Evolutionary conservation across 2,888 invertebrate genomes (phyloP).

Genomic region (Parasteatoda lunata): DNA sequence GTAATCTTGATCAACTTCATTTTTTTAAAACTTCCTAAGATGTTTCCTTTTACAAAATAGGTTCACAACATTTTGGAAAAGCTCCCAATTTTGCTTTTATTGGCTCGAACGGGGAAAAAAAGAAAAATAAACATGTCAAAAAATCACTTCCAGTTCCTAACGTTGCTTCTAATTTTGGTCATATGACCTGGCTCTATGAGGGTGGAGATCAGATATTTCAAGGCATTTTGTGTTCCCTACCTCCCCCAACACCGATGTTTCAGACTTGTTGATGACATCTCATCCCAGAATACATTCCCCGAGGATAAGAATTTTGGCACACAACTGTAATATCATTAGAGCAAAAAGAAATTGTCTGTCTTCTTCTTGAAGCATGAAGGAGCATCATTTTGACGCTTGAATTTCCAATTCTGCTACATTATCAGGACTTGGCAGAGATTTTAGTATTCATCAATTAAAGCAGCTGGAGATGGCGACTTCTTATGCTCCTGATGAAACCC

Average conservation of each 20-base stretch:
- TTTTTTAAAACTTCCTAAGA: no score
- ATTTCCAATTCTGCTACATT: background rate
- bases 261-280: background rate
- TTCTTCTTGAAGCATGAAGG: slow-evolving; percentile 27
- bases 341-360: background rate
- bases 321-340: slow-evolving; percentile 1
- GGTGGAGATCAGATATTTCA: slow-evolving; percentile 43
- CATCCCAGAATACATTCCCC: slow-evolving; percentile 7
- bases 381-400: background rate
- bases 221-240: background rate
- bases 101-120: slow-evolving; percentile 5
- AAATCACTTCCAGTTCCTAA: slow-evolving; percentile 7
- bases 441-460: no score
- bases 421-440: background rate
- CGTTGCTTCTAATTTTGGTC: slow-evolving; percentile 63
- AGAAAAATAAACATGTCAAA: slow-evolving; percentile 34
- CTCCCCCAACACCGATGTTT: slow-evolving; percentile 11
- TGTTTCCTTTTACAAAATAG: background rate
- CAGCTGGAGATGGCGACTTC: no score
- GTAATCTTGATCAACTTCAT: no score
- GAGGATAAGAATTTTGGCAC: background rate
- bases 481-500: no score
- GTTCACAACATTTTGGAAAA: slow-evolving; percentile 44
- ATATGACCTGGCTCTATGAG: slow-evolving; percentile 20
- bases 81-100: slow-evolving; percentile 29